Evolutionary conservation across 2,888 invertebrate genomes (phyloP), one percentile per base, ranked within the genome.

Genomic region (Andrena praecox): DNA sequence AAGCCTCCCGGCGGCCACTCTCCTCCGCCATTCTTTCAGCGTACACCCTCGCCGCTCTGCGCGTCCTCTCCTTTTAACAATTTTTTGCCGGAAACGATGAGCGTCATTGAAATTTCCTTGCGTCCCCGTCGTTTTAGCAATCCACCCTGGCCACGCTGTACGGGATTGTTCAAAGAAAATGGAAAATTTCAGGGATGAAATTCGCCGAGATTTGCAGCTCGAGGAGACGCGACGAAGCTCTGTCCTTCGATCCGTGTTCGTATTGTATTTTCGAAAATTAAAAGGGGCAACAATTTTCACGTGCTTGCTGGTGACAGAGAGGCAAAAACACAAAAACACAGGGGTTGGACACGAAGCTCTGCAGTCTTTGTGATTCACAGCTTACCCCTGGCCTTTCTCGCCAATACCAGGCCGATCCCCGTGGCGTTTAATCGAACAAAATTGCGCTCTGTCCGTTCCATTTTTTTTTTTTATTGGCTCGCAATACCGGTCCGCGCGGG

Each of bases 361-460:
- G 33, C 16, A 12, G 24, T 8, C 56, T 56, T 24, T 56, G 35
- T 67, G 54, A 64, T 73, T 72, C 52, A 24, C 35, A 5, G 27
- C 52, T 16, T 42, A 42, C 24, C 54, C 24, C 54, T 54, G 20
- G 24, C 10, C 56, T 42, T 24, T 42, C 33, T 59, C 42, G 33
- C 31, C 62, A 27, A 71, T 80, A 62, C 80, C 16, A 67, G 67
- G 48, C 60, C 52, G 69, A 79, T 69, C 56, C 42, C 59, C 10
- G 42, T 2, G 50, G 59, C 59, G 75, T 74, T 75, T 71, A 75
- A 82, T 75, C 70, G 77, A 67, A 77, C 60, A 50, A 73, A 67
- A 82, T 73, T 82, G 69, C 75, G n/a, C 27, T 12, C 31, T 48
- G 35, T 8, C 31, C 8, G 2, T 16, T 31, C 12, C 7, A 8